phyloP scores from a whole-genome alignment of 2,113 vertebrate genomes.

The Serinus canaria region DNA sequence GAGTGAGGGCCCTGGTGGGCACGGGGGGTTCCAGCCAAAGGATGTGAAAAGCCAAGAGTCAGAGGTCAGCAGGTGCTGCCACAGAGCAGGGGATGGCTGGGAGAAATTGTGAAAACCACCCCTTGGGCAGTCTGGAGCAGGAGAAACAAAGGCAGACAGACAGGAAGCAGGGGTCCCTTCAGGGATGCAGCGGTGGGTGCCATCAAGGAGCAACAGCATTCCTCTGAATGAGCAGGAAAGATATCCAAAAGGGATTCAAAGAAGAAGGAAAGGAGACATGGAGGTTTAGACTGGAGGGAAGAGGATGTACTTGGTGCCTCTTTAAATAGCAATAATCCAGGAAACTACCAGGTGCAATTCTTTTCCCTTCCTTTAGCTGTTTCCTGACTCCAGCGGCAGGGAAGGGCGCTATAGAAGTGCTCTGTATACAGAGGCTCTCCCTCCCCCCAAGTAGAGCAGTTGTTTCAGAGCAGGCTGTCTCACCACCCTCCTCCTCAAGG shows the following conservation, averaged over 20 bases:
- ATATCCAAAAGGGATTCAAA: background rate
- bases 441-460: accelerated
- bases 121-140: background rate
- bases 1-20: accelerated
- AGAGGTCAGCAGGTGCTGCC: background rate
- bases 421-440: background rate
- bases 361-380: background rate
- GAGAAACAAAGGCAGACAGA: background rate
- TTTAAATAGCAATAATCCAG: constrained; percentile 37
- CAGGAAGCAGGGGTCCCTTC: background rate
- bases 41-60: accelerated
- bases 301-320: constrained; percentile 1
- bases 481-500: background rate
- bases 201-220: background rate
- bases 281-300: background rate
- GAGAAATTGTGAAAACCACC: background rate
- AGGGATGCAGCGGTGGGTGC: background rate
- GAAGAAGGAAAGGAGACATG: background rate
- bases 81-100: background rate
- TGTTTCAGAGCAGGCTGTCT: background rate
- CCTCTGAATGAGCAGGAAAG: background rate
- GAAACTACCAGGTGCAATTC: constrained; percentile 3
- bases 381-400: background rate
- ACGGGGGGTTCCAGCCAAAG: accelerated
- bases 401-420: background rate